Base-by-base conservation (phyloP, 2,797 vertebrate genomes). In the Avahi laniger region DNA sequence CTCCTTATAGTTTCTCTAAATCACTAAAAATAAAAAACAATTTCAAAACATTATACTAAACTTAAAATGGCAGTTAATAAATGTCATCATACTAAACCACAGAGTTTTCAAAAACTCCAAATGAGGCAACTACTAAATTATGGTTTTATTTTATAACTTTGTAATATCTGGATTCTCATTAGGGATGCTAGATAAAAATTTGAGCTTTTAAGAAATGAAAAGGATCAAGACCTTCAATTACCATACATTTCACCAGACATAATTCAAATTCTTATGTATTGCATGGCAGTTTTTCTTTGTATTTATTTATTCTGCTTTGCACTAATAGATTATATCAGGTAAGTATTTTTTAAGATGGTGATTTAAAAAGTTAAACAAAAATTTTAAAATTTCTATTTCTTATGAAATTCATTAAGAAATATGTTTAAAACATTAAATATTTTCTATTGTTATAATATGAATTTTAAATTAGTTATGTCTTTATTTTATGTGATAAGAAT, bases 11-110 rank as follows among this genome's bases (percentile, higher is more conserved):
- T 78, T 96, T 84, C 48, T 84, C 76, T 89, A 87, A 83, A 59
- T 81, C 5, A 7, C 26, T 65, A 57, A 70, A 70, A 35, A 76
- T 61, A 63, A 70, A 93, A 91, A 94, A 24, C 3, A 14, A 93
- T 65, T 91, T 79, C 14, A 82, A 81, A 93, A 92, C 35, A 28
- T 81, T 69, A 69, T 48, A 82, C 26, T 65, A 89, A 75, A 24
- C 75, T 73, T 85, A 93, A 79, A 89, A 61, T 91, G 26, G 1
- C 8, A 81, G 28, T 83, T 89, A 95, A 82, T 76, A 89, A 95
- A 94, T 38, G 20, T 59, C 43, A 95, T 20, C n/a, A 52, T 35
- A 11, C 38, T 73, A 93, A 80, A 69, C 15, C 46, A 94, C 11
- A 89, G 18, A 82, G 30, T 57, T 83, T 96, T 90, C 26, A 54